These are phyloP conservation scores for Zaprionus ghesquierei DNA, from an alignment of 1,140 invertebrate genomes.

Conservation along the genomic window DNA sequence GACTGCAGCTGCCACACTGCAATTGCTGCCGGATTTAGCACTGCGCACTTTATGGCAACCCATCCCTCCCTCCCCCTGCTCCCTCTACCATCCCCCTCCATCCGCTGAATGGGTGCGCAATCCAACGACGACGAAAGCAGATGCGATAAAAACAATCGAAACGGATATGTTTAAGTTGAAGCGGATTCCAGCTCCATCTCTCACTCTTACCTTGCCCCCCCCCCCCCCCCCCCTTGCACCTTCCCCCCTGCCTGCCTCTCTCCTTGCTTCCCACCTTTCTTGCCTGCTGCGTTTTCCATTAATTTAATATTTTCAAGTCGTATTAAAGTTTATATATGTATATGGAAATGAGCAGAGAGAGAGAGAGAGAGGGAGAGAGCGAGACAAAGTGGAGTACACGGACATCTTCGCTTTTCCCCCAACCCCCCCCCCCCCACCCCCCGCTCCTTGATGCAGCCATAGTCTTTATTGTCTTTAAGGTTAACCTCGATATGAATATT, in stretches of 20 bases:
- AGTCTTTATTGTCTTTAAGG: background rate
- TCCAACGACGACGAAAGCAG: slow-evolving; percentile 19
- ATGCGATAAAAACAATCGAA: slow-evolving; percentile 59
- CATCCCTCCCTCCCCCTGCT: slow-evolving; percentile 10
- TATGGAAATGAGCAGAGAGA: background rate
- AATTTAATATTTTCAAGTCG: slow-evolving; percentile 17
- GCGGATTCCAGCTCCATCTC: slow-evolving; percentile 48
- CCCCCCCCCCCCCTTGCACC: background rate
- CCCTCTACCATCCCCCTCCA: background rate
- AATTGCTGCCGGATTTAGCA: slow-evolving; percentile 64
- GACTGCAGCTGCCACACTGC: slow-evolving; percentile 50
- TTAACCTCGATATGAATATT: background rate
- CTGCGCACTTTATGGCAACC: slow-evolving; percentile 61
- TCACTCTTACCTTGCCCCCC: background rate
- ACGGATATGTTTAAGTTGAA: slow-evolving; percentile 68
- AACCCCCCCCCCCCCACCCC: no score
- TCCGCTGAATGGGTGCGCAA: background rate
- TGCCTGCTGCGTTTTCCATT: background rate
- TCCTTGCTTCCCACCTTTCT: background rate
- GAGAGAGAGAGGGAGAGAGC: background rate
- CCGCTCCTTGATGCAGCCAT: background rate
- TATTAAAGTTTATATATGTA: slow-evolving; percentile 15
- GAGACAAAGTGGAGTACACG: background rate
- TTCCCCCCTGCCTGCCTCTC: background rate
- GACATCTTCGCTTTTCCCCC: background rate